A percentile compares a stretch with the other conserved stretches of the same genome.
Evolutionary conservation across 2,888 invertebrate species (phyloP).

Genomic region (Lordiphosa andalusiaca): DNA sequence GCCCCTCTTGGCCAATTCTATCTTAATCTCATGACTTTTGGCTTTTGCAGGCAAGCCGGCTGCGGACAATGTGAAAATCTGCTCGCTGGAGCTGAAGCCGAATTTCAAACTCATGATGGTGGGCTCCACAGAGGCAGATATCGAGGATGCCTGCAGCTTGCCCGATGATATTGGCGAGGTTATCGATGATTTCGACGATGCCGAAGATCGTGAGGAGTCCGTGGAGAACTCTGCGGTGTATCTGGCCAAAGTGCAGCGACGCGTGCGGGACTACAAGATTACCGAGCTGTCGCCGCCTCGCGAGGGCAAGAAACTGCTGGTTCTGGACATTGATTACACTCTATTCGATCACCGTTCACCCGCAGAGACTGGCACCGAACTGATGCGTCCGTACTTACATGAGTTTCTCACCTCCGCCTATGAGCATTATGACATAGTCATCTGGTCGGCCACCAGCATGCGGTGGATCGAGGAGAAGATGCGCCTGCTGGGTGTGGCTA

Average conservation of each 20-base stretch:
- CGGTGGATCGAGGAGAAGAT: conserved; percentile 99
- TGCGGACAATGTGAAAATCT: conserved; percentile 88
- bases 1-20: not conserved
- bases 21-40: not conserved
- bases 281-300: conserved; percentile 90
- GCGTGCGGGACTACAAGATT: conserved; percentile 91
- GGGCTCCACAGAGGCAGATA: conserved; percentile 96
- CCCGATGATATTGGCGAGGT: conserved; percentile 92
- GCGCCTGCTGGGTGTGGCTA: conserved; percentile 92
- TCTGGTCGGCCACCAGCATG: conserved; percentile 99
- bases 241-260: conserved; percentile 89
- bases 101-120: conserved; percentile 98
- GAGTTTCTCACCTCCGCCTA: conserved; percentile 95
- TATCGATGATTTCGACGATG: conserved; percentile 94
- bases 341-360: conserved; percentile 96
- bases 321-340: conserved; percentile 97
- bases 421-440: conserved; percentile 95
- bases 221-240: conserved; percentile 83
- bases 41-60: conserved; percentile 88
- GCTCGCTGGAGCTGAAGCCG: conserved; percentile 89
- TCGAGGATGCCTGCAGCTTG: conserved; percentile 87
- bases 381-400: conserved; percentile 97
- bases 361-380: conserved; percentile 91
- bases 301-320: conserved; percentile 92
- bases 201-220: conserved; percentile 86